Percentiles rank a stretch among this genome's conserved stretches.
These are phyloP conservation scores for Ooceraea biroi DNA, from an alignment of 1,140 invertebrate species.

Conservation along the genomic window DNA sequence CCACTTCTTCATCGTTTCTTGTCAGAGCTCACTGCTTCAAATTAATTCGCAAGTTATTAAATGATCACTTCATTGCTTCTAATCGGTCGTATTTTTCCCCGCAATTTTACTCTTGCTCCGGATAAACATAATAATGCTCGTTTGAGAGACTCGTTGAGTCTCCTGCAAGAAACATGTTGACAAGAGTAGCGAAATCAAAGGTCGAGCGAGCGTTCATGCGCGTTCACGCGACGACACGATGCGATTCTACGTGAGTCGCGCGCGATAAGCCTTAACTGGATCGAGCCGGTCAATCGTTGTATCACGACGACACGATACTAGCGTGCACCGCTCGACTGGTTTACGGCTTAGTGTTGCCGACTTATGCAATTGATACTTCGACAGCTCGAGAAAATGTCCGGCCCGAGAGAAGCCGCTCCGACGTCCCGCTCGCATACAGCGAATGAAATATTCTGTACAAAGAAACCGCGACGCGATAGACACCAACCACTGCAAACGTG, in stretches of 20 bases:
- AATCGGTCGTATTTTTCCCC: too few relatives aligned
- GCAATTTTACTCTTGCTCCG: too few relatives aligned
- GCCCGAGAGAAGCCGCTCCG: background rate
- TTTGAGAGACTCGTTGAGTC: too few relatives aligned
- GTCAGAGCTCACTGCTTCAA: too few relatives aligned
- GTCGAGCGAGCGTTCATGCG: background rate
- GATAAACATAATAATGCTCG: too few relatives aligned
- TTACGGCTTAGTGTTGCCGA: constrained; percentile 9
- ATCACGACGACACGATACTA: constrained; percentile 9
- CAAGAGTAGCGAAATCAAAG: background rate
- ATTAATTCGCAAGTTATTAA: too few relatives aligned
- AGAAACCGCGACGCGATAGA: too few relatives aligned
- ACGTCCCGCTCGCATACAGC: background rate
- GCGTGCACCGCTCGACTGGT: background rate
- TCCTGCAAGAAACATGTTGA: background rate
- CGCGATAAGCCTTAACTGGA: constrained; percentile 24
- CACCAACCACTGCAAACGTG: too few relatives aligned
- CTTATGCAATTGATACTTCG: constrained; percentile 35
- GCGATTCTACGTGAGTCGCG: background rate
- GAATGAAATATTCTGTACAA: too few relatives aligned
- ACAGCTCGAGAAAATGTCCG: background rate
- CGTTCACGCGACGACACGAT: constrained; percentile 4
- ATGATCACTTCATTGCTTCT: too few relatives aligned
- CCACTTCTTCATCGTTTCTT: too few relatives aligned
- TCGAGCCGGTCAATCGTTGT: constrained; percentile 22